Base-by-base conservation (phyloP, 92 coral and sea anemone species). In the Diadumene lineata region DNA sequence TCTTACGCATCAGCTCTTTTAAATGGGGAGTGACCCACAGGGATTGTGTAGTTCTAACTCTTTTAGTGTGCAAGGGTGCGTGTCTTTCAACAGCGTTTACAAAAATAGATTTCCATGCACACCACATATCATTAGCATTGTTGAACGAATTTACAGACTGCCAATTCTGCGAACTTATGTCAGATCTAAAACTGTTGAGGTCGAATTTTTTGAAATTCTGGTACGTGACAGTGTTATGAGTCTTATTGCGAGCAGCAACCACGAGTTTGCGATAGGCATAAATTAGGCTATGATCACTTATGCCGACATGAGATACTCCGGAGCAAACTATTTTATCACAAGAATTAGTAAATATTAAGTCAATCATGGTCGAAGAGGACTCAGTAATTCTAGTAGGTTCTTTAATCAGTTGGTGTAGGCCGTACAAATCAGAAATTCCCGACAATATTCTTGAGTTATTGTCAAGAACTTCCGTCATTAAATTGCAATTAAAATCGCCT, bases 111-210 rank as follows among this genome's bases (percentile, higher is more conserved):
- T 79, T 79, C 89, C 89, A 79, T 17, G 23, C 77, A 66, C 28
- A 63, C 84, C 89, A 84, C 84, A 66, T 82, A 22, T 32, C 62
- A 38, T 84, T 81, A 28, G 87, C 81, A 28, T 86, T 26, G 23
- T 86, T 74, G 27, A 74, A 34, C 9, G 44, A 30, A 16, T 53
- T 58, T 38, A 75, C 51, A 28, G 29, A 34, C 31, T 56, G 46
- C 84, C 87, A 83, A 31, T 67, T 72, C 22, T 82, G 87, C 60
- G 26, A 26, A 50, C 71, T 38, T 34, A 87, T 82, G 73, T 87
- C 84, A 61, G 18, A 26, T 55, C 85, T 60, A 68, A 86, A 71
- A 60, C 60, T 27, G 34, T 53, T 60, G 11, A 51, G 33, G 44
- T 77, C 71, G 63, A 78, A 84, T 18, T 76, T 76, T 23, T 48